Percentiles rank a stretch among this genome's conserved stretches.
Conservation (phyloP, 1,140 invertebrate species). For the Delia radicum region DNA sequence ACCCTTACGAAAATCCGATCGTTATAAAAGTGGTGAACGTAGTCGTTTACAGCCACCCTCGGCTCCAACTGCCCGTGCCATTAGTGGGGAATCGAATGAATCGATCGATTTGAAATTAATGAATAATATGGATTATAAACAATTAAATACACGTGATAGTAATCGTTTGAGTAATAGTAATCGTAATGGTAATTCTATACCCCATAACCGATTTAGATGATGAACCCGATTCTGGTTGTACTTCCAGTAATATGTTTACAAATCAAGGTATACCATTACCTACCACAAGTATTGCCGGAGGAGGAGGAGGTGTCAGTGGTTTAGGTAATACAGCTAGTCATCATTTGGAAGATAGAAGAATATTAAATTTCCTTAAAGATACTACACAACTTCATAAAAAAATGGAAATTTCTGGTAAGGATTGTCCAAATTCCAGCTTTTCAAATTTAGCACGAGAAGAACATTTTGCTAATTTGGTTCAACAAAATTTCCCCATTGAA, state of each 20-base stretch:
- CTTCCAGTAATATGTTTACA: constrained; percentile 40
- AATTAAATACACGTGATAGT: constrained; percentile 35
- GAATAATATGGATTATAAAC: constrained; percentile 37
- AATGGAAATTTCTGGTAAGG: constrained; percentile 47
- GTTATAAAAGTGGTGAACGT: constrained; percentile 52
- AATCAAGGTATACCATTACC: constrained; percentile 35
- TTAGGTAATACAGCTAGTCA: constrained; percentile 29
- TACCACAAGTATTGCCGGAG: background rate
- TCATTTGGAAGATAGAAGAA: constrained; percentile 52
- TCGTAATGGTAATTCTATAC: constrained; percentile 46
- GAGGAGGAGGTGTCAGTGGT: too few relatives aligned
- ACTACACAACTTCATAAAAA: constrained; percentile 54
- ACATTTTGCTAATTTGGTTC: constrained; percentile 54
- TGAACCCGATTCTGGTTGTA: constrained; percentile 41
- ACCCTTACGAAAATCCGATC: constrained; percentile 52
- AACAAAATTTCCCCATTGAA: constrained; percentile 48
- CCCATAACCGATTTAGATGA: constrained; percentile 50
- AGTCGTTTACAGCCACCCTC: constrained; percentile 32
- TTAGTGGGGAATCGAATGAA: constrained; percentile 14
- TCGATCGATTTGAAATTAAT: constrained; percentile 40
- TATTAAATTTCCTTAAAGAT: constrained; percentile 54
- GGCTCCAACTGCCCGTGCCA: background rate
- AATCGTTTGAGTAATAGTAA: constrained; percentile 39
- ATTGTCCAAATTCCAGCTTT: constrained; percentile 53
- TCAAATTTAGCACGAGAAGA: constrained; percentile 53